Percentiles rank a stretch among this genome's conserved stretches.
Evolutionary conservation across 2,797 vertebrate species (phyloP).

Genomic region (Prionace glauca): DNA sequence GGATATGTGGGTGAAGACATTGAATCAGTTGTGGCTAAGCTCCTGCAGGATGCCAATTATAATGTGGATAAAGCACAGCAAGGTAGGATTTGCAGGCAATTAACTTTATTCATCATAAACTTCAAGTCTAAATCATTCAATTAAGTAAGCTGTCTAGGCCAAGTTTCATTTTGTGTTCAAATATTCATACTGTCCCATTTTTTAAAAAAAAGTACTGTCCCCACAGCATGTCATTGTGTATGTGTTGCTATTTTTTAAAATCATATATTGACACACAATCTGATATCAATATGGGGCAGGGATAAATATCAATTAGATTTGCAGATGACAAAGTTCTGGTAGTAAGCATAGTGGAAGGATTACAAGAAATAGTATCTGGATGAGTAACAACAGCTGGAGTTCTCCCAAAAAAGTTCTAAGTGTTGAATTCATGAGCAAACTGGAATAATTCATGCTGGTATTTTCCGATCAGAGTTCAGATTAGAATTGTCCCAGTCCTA

Average conservation of each 20-base stretch:
- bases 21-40: conserved; percentile 92
- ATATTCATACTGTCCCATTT: background rate
- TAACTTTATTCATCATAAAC: background rate
- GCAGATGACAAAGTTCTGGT: too few relatives aligned
- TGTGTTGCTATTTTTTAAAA: background rate
- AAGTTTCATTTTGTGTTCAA: background rate
- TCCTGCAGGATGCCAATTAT: conserved; percentile 95
- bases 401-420: too few relatives aligned
- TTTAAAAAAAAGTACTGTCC: background rate
- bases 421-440: too few relatives aligned
- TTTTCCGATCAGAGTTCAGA: too few relatives aligned
- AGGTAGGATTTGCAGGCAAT: conserved; percentile 58
- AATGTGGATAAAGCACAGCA: conserved; percentile 94
- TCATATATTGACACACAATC: background rate
- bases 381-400: too few relatives aligned
- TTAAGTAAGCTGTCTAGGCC: background rate
- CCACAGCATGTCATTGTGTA: background rate
- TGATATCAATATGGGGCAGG: too few relatives aligned
- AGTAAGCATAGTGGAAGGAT: too few relatives aligned
- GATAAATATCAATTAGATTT: too few relatives aligned
- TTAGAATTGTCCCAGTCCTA: too few relatives aligned
- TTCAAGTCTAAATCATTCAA: background rate
- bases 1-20: conserved; percentile 97
- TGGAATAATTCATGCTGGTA: too few relatives aligned
- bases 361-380: too few relatives aligned